Conservation (phyloP, 2,888 invertebrate genomes). For the Drosophila tripunctata region DNA sequence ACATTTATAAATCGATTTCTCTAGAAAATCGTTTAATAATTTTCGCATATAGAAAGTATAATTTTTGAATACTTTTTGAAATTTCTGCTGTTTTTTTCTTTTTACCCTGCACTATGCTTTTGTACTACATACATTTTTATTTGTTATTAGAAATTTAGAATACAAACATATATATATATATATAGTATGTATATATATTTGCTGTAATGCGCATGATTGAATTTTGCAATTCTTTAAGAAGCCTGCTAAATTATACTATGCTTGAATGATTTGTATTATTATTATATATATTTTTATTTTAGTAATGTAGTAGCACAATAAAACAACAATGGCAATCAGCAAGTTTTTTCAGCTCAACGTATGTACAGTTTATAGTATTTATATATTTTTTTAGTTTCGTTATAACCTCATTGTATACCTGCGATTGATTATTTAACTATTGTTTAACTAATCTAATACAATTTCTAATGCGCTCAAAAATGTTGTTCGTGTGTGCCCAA, state of each 20-base stretch:
- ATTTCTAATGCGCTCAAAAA: constrained; percentile 52
- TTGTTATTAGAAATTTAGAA: constrained; percentile 8
- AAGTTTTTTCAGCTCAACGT: constrained; percentile 80
- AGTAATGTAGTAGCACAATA: constrained; percentile 24
- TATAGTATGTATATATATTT: constrained; percentile 13
- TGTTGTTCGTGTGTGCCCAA: constrained; percentile 4
- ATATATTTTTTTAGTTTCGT: constrained; percentile 3
- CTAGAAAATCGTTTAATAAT: constrained; percentile 56
- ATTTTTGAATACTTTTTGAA: constrained; percentile 10
- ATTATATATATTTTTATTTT: constrained; percentile 6
- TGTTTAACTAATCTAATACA: constrained; percentile 2
- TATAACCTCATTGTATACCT: constrained; percentile 77
- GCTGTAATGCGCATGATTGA: constrained; percentile 70
- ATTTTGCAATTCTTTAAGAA: constrained; percentile 79
- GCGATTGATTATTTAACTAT: constrained; percentile 72
- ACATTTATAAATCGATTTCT: constrained; percentile 36
- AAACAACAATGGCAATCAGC: constrained; percentile 73
- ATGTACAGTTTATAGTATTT: constrained; percentile 60
- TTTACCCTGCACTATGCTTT: constrained; percentile 75
- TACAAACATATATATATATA: neutral
- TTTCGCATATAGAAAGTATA: constrained; percentile 12
- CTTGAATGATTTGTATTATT: constrained; percentile 2
- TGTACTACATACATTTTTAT: constrained; percentile 38
- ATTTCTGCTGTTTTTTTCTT: constrained; percentile 14
- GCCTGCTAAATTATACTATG: constrained; percentile 48